phyloP scores from a whole-genome alignment of 2,113 vertebrate genomes.

The Petroica traversi region DNA sequence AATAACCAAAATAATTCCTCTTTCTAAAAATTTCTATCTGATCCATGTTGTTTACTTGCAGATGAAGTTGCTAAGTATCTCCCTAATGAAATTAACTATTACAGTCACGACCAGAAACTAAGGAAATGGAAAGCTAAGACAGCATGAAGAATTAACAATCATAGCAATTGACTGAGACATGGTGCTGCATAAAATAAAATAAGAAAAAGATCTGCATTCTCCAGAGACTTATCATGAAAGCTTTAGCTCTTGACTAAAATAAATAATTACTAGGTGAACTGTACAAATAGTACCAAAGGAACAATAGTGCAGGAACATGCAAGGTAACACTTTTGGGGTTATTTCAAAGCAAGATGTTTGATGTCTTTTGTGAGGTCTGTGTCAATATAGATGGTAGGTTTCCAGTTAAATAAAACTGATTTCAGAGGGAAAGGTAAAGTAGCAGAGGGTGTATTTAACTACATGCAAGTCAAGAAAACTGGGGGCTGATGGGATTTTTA shows the following conservation, averaged over 20 bases:
- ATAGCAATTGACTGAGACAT: not conserved
- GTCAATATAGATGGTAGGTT: not conserved
- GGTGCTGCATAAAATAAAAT: not conserved
- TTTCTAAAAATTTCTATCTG: not conserved
- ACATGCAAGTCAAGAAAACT: not conserved
- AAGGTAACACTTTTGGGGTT: not conserved
- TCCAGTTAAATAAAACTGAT: not conserved
- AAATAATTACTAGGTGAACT: not conserved
- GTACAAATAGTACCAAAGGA: not conserved
- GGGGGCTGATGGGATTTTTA: not conserved
- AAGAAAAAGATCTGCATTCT: not conserved
- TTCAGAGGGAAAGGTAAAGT: not conserved
- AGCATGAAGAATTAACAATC: not conserved
- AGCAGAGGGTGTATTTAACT: not conserved
- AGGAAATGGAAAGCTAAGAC: not conserved
- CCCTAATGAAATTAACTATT: conserved; percentile 9
- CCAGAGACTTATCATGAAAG: not conserved
- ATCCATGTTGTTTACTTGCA: not conserved
- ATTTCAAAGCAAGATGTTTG: not conserved
- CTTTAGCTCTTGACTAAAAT: not conserved
- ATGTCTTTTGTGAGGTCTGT: not conserved
- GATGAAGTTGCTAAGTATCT: not conserved
- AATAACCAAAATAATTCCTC: not conserved
- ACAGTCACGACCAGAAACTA: not conserved
- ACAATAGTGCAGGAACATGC: not conserved